phyloP scores from a whole-genome alignment of 1,140 invertebrate genomes.

The Scaptomyza montana region DNA sequence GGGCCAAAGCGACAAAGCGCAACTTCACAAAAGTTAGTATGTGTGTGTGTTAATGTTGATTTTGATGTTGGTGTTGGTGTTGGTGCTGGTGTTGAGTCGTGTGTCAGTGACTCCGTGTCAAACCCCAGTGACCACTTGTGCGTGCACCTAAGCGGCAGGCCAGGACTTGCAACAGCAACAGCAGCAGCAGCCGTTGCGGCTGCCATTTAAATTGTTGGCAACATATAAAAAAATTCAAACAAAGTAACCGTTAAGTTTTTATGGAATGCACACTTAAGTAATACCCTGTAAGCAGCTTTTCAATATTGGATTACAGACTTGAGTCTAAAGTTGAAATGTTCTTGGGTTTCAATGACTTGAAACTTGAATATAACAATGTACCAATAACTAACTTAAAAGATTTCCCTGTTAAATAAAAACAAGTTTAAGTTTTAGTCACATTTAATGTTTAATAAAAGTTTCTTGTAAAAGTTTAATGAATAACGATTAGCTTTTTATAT shows the following conservation, averaged over 20 bases:
- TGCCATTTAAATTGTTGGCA: slow-evolving; percentile 74
- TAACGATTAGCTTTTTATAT: too few relatives aligned
- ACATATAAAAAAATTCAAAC: neutral
- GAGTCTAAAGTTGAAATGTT: too few relatives aligned
- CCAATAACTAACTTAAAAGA: too few relatives aligned
- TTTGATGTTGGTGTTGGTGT: slow-evolving; percentile 7
- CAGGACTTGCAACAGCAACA: slow-evolving; percentile 32
- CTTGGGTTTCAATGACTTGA: too few relatives aligned
- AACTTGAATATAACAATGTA: too few relatives aligned
- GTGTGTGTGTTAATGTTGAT: neutral
- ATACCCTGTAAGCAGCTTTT: neutral
- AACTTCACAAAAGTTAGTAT: slow-evolving; percentile 17
- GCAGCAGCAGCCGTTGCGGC: slow-evolving; percentile 38
- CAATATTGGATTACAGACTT: too few relatives aligned
- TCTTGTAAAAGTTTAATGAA: too few relatives aligned
- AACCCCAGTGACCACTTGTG: slow-evolving; percentile 69
- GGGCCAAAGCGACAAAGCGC: slow-evolving; percentile 48
- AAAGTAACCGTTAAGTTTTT: neutral
- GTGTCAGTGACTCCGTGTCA: slow-evolving; percentile 40
- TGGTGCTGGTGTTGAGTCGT: slow-evolving; percentile 7
- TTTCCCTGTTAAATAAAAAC: too few relatives aligned
- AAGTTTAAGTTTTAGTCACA: too few relatives aligned
- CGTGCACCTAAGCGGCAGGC: slow-evolving; percentile 73
- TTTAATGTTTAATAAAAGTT: too few relatives aligned
- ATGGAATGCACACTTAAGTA: neutral